Base-by-base conservation (phyloP, 2,888 invertebrate species). In the Eumerus sabulonum region DNA sequence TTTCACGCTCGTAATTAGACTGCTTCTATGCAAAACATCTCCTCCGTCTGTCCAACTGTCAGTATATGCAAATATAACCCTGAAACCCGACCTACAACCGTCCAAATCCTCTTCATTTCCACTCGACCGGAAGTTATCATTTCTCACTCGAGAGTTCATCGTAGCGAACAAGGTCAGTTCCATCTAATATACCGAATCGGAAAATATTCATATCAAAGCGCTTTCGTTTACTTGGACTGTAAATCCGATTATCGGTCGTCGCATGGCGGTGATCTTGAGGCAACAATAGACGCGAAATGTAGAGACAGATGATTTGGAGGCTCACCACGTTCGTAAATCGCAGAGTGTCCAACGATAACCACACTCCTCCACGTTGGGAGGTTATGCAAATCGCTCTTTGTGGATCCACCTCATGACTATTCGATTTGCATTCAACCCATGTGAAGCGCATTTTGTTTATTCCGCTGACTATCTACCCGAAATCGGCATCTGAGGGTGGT, bases 271-370 rank as follows among this genome's bases (percentile, higher is more conserved):
- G 54, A 62, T 42, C 70, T 71, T 71, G 70, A 62, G 42, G 38
- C 27, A 63, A 53, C 53, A 63, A 42, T 63, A 44, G 44, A 17
- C 36, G 35, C 27, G 4, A 54, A 7, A 27, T 4, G 7, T 7
- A 27, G 7, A 27, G 7, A 27, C 27, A 27, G 7, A 27, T 27
- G 7, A 27, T 27, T 27, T 2, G 7, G 18, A 76, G 47, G 57
- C 77, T 42, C 53, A 62, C 62, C 77, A 77, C 72, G 72, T 77
- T 51, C 45, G 13, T 7, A 16, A 35, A 67, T 67, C 63, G 60
- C 66, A 66, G 60, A 60, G 17, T 71, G 42, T 54, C 45, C 14
- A 38, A 40, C 40, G 11, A 47, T 77, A 62, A 57, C 66, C 72
- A 77, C 76, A 76, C 71, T 60, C 17, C 7, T 38, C 35, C 12